Evolutionary conservation across 1,140 invertebrate genomes (phyloP).

Genomic region (Conus ventricosus): DNA sequence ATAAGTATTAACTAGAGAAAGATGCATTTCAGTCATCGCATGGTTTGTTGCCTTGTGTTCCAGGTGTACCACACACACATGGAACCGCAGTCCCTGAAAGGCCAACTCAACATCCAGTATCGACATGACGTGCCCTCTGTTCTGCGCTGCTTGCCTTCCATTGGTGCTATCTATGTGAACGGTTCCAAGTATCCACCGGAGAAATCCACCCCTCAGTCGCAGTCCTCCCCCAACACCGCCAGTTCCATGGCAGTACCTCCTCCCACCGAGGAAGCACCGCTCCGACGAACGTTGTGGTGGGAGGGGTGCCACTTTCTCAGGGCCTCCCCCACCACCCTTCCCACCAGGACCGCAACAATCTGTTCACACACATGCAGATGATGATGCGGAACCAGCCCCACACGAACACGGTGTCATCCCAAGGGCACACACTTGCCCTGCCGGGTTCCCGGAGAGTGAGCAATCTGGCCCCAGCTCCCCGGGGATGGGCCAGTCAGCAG

Average conservation of each 20-base stretch:
- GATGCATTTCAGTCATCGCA: too few species aligned
- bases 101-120: conserved; percentile 53
- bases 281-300: background rate
- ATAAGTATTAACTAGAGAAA: too few species aligned
- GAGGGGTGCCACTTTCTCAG: background rate
- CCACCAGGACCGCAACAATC: background rate
- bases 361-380: conserved; percentile 27
- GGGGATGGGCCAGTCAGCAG: conserved; percentile 1
- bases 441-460: conserved; percentile 18
- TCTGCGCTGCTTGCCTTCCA: conserved; percentile 41
- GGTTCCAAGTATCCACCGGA: conserved; percentile 50
- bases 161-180: conserved; percentile 61
- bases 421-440: conserved; percentile 26
- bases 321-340: conserved; percentile 11
- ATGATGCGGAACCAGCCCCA: conserved; percentile 27
- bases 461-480: background rate
- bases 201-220: conserved; percentile 21
- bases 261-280: background rate
- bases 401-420: background rate
- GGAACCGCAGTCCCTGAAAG: conserved; percentile 52
- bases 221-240: background rate
- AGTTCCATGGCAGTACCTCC: background rate
- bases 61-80: conserved; percentile 47
- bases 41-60: too few species aligned
- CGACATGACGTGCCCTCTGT: conserved; percentile 46